A percentile compares a stretch with the other conserved stretches of the same genome.
phyloP scores from a whole-genome alignment of 2,888 invertebrate genomes.

The Nymphalis urticae region DNA sequence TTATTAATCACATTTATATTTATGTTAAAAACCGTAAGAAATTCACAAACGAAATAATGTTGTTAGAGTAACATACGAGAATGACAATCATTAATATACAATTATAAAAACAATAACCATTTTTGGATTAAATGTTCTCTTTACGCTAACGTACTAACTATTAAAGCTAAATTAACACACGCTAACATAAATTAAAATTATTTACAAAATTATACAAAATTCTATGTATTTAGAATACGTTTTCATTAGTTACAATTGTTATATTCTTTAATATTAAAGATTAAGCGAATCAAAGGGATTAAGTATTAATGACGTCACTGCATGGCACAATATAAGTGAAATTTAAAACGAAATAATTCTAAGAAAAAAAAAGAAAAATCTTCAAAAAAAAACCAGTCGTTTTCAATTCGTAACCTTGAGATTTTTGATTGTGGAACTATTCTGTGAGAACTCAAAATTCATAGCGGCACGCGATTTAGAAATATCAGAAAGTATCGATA shows the following conservation, averaged over 20 bases:
- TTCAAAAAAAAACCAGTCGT: slow-evolving; percentile 23
- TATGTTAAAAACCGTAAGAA: background rate
- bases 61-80: slow-evolving; percentile 31
- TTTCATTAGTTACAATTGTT: slow-evolving; percentile 13
- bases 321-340: slow-evolving; percentile 59
- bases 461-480: no score
- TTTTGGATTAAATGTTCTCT: slow-evolving; percentile 70
- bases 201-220: slow-evolving; percentile 78
- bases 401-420: slow-evolving; percentile 16
- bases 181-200: slow-evolving; percentile 74
- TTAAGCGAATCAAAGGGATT: slow-evolving; percentile 15
- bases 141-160: slow-evolving; percentile 69
- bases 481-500: no score
- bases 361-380: slow-evolving; percentile 18
- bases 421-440: background rate
- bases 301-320: slow-evolving; percentile 43
- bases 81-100: slow-evolving; percentile 50
- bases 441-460: no score
- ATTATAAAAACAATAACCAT: slow-evolving; percentile 59
- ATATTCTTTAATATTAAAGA: slow-evolving; percentile 23
- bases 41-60: background rate
- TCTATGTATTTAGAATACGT: slow-evolving; percentile 24
- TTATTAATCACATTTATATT: slow-evolving; percentile 3
- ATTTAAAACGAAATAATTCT: slow-evolving; percentile 31
- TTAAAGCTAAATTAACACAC: slow-evolving; percentile 76